Conservation (phyloP, 2,113 vertebrate genomes). For the Gorsachius goisagi region DNA sequence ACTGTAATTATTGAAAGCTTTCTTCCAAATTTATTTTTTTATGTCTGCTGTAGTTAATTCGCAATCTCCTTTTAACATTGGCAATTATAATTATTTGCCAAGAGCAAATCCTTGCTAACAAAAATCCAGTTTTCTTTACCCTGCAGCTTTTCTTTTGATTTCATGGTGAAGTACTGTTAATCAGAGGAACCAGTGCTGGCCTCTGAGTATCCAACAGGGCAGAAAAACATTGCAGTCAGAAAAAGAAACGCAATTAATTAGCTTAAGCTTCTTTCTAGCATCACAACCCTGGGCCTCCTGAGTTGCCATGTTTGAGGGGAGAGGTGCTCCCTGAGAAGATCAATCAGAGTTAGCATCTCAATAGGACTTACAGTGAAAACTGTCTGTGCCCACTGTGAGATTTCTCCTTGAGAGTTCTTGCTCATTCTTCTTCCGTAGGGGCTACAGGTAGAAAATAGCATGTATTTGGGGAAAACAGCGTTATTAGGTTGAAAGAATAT, state of each 20-base stretch:
- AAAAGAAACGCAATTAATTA: conserved; percentile 42
- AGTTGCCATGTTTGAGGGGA: not conserved
- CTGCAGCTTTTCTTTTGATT: conserved; percentile 53
- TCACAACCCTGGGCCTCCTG: not conserved
- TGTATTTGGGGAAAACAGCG: not conserved
- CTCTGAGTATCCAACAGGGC: conserved; percentile 36
- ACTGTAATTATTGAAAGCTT: conserved; percentile 40
- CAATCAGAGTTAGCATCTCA: not conserved
- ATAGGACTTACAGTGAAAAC: not conserved
- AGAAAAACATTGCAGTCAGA: conserved; percentile 23
- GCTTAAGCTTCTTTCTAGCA: conserved; percentile 1
- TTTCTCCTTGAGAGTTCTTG: not conserved
- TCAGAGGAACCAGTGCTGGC: conserved; percentile 10
- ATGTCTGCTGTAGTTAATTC: conserved; percentile 47
- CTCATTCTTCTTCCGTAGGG: not conserved
- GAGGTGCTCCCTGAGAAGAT: not conserved
- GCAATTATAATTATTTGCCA: conserved; percentile 39
- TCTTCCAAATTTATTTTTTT: conserved; percentile 22
- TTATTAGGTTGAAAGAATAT: not conserved
- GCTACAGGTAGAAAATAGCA: not conserved
- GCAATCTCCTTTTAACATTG: conserved; percentile 40
- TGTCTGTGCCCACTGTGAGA: not conserved
- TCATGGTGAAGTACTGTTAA: conserved; percentile 12
- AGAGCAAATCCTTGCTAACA: conserved; percentile 31
- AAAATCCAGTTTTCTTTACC: conserved; percentile 43